These are phyloP conservation scores for Nemapogon koenigi DNA, from an alignment of 2,888 invertebrate genomes.

Conservation along the genomic window DNA sequence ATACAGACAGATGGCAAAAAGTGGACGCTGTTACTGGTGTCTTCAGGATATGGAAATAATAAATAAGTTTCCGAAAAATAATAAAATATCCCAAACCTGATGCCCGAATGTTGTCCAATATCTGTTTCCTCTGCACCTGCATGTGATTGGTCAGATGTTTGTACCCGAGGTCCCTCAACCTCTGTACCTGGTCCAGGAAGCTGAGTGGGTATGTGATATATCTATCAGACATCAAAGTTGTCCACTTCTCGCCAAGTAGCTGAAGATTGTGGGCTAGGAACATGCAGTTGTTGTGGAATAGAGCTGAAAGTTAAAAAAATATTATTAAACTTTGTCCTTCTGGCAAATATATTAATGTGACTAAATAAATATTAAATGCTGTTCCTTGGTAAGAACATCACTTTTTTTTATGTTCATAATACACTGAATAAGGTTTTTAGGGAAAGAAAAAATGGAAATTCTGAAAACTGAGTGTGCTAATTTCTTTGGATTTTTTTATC, in stretches of 20 bases:
- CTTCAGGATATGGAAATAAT: too few species aligned
- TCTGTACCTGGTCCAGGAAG: slow-evolving; percentile 72
- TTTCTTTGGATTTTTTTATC: too few species aligned
- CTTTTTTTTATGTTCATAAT: too few species aligned
- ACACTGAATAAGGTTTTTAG: too few species aligned
- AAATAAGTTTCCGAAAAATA: too few species aligned
- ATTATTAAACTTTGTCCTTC: slow-evolving; percentile 4
- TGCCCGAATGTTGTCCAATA: slow-evolving; percentile 76
- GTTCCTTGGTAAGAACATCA: too few species aligned
- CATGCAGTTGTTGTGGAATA: slow-evolving; percentile 93
- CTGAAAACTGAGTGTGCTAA: too few species aligned
- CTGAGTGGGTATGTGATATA: slow-evolving; percentile 64
- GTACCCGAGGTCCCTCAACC: slow-evolving; percentile 72
- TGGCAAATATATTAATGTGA: slow-evolving; percentile 7
- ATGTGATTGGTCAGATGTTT: slow-evolving; percentile 76
- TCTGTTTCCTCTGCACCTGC: slow-evolving; percentile 75
- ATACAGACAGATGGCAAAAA: too few species aligned
- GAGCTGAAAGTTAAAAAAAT: slow-evolving; percentile 54
- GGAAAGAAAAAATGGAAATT: too few species aligned
- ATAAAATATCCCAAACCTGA: slow-evolving; percentile 74
- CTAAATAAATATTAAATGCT: neutral
- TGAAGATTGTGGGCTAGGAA: slow-evolving; percentile 79
- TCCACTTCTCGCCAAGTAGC: slow-evolving; percentile 72
- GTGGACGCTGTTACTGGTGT: too few species aligned
- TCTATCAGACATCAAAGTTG: slow-evolving; percentile 62